A percentile compares a stretch with the other conserved stretches of the same genome.
Conservation (phyloP, 2,888 invertebrate genomes). For the Vannuccia rotundouncinata region DNA sequence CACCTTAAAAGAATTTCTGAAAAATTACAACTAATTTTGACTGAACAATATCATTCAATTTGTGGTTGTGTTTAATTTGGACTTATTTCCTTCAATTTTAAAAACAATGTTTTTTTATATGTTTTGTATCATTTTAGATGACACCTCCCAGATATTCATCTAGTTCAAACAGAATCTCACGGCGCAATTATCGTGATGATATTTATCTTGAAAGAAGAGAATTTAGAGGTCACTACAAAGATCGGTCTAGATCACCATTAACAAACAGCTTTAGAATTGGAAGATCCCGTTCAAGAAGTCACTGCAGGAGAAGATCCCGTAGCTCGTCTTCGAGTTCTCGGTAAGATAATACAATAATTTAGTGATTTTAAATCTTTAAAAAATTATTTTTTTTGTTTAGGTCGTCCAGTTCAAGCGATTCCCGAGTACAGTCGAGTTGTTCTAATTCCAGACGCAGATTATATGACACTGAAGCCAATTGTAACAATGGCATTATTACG, state of each 20-base stretch:
- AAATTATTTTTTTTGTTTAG: not conserved
- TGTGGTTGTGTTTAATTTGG: no score
- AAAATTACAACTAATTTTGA: no score
- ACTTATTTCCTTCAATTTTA: no score
- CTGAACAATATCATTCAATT: no score
- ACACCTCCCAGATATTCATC: no score
- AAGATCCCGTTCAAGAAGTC: not conserved
- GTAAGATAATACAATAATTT: not conserved
- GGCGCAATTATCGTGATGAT: no score
- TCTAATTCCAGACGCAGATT: not conserved
- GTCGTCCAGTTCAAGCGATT: not conserved
- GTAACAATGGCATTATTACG: not conserved
- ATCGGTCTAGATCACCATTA: not conserved
- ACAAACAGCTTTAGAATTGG: not conserved
- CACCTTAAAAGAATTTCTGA: no score
- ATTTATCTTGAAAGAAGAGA: no score
- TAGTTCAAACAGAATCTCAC: no score
- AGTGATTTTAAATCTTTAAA: not conserved
- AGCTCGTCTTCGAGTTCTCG: not conserved
- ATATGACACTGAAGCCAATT: not conserved
- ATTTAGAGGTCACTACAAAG: not conserved
- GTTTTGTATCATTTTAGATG: no score
- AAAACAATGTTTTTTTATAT: no score
- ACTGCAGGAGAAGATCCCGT: not conserved
- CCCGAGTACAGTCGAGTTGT: not conserved